Conservation (phyloP, 2,888 invertebrate species). For the Phrixothrix hirtus region DNA sequence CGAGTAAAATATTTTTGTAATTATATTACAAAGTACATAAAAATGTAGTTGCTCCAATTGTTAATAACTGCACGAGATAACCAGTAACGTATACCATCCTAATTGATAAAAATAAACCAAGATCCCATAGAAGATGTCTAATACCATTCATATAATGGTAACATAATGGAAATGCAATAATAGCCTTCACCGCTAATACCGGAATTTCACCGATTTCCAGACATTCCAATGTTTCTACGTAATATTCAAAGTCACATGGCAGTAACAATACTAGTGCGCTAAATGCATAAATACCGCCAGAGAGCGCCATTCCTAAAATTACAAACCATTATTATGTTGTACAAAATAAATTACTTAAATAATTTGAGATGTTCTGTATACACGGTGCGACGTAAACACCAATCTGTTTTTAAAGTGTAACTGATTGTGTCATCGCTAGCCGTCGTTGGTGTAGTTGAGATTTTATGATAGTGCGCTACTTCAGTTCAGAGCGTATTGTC, state of each 20-base stretch:
- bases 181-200: slow-evolving; percentile 61
- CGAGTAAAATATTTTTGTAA: too few relatives aligned
- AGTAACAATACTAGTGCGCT: slow-evolving; percentile 65
- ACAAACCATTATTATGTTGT: background rate
- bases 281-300: slow-evolving; percentile 61
- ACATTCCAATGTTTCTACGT: slow-evolving; percentile 60
- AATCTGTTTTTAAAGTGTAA: too few relatives aligned
- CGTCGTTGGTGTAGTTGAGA: too few relatives aligned
- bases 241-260: slow-evolving; percentile 65
- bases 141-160: slow-evolving; percentile 88
- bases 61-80: slow-evolving; percentile 59
- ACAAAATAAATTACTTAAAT: too few relatives aligned
- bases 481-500: too few relatives aligned
- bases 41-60: background rate
- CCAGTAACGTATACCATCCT: slow-evolving; percentile 77
- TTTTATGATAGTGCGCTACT: too few relatives aligned
- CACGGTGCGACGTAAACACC: too few relatives aligned
- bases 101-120: slow-evolving; percentile 71
- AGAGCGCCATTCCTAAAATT: slow-evolving; percentile 62
- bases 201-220: background rate
- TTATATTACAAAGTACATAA: background rate
- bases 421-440: too few relatives aligned
- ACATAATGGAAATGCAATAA: slow-evolving; percentile 77
- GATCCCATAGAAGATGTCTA: slow-evolving; percentile 87
- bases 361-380: too few relatives aligned